These are phyloP conservation scores for Ophioderma brevispina DNA, from an alignment of 35 echinoderm and acorn worm genomes.

Conservation along the genomic window DNA sequence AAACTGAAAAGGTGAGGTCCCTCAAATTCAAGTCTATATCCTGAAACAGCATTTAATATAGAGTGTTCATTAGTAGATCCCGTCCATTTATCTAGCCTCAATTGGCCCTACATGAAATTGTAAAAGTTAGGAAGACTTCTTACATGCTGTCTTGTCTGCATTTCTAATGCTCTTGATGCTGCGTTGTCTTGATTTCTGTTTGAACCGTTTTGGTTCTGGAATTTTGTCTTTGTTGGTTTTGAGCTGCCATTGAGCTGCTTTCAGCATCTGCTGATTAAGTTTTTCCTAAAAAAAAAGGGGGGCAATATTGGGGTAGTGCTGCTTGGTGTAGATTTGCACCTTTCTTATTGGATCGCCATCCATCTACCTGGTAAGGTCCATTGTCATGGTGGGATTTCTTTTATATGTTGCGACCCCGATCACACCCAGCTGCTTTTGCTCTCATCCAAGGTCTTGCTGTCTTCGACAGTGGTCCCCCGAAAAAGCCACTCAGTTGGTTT, in stretches of 20 bases:
- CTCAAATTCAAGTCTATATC: conserved; percentile 73
- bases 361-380: neutral
- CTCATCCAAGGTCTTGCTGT: conserved; percentile 58
- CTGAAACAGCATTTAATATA: conserved; percentile 63
- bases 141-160: neutral
- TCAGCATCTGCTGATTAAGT: neutral
- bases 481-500: conserved; percentile 37
- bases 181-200: neutral
- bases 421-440: conserved; percentile 47
- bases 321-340: neutral
- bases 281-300: neutral
- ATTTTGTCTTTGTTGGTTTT: neutral
- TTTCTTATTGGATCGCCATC: neutral
- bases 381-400: neutral
- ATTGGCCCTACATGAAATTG: neutral
- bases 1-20: neutral
- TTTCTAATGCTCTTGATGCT: neutral
- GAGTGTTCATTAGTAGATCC: neutral
- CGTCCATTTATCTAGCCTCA: neutral
- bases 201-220: neutral
- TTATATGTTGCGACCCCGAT: neutral
- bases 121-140: neutral
- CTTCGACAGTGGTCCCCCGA: conserved; percentile 34
- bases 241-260: neutral
- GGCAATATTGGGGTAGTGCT: neutral